Evolutionary conservation across 2,888 invertebrate species (phyloP), one percentile per base, ranked within the genome.

Genomic region (Drosophila acutilabella): DNA sequence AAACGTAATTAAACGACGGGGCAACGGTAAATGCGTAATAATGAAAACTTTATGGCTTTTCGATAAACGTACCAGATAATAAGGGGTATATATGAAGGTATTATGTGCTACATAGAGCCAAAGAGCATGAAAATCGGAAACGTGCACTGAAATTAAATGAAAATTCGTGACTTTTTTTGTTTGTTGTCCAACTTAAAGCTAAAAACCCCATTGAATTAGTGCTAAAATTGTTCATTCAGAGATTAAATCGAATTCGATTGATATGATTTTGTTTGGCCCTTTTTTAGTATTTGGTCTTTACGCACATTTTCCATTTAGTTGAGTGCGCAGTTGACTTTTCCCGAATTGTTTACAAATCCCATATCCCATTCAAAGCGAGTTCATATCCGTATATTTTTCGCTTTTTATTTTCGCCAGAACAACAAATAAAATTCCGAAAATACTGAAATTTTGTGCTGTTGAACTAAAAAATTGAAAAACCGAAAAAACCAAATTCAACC

Each of bases 41-140:
- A 83, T 81, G 84, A 84, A 83, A 87, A 81, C 84, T 87, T 83
- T 83, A 83, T 88, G 81, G 87, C 87, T 81, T 84, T 88, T 75
- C 83, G 83, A 83, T 83, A 88, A 83, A 81, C 75, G 87, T 52
- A 53, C 41, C 60, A 58, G 87, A 83, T 87, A 81, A 72, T 80
- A 65, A 48, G 40, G 42, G 52, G 56, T 30, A 53, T 52, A 40
- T 26, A 40, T 47, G 45, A 7, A 38, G 40, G 40, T 53, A 53
- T 38, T 44, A 36, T 57, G 47, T 26, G 45, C 41, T n/a, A 18
- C 14, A 16, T 30, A 42, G 40, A 47, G 42, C 50, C 54, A 62
- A 70, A 56, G 60, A 38, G 44, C 44, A 38, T 50, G 58, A 68
- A 70, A 56, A 62, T 16, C 33, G 62, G 30, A 41, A 65, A 75